Conservation (phyloP, 2,797 vertebrate species). For the Hemibagrus guttatus region DNA sequence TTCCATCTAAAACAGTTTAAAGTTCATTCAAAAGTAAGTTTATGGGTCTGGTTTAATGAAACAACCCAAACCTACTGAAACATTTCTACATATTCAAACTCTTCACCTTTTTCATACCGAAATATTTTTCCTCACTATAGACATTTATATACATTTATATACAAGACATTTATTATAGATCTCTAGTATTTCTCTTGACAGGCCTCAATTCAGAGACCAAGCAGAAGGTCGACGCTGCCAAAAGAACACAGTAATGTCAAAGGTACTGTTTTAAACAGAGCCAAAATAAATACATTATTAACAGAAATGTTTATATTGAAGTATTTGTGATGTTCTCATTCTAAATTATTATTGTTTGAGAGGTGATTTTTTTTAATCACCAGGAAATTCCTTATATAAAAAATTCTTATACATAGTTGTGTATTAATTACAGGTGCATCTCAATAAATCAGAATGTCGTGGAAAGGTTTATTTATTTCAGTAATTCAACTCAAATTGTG, state of each 20-base stretch:
- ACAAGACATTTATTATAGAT: no score
- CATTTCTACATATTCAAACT: background rate
- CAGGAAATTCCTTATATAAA: background rate
- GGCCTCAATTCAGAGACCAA: slow-evolving; percentile 65
- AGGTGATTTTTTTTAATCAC: no score
- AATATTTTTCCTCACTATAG: background rate
- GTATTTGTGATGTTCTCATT: background rate
- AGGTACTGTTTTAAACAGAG: slow-evolving; percentile 61
- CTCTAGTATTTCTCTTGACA: slow-evolving; percentile 43
- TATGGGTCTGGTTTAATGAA: no score
- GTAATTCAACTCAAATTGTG: no score
- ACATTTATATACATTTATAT: no score
- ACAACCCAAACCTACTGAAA: no score
- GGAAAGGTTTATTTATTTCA: no score
- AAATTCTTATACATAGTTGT: background rate
- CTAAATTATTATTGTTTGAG: background rate
- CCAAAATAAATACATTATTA: background rate
- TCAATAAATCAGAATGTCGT: no score
- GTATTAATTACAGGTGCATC: no score
- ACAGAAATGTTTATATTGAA: background rate
- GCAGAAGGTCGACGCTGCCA: slow-evolving; percentile 65
- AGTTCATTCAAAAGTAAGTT: background rate
- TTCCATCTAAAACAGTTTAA: background rate
- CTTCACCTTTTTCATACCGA: background rate
- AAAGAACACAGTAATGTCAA: slow-evolving; percentile 65